Conservation (phyloP, 1,140 invertebrate species). For the Cherax destructor region DNA sequence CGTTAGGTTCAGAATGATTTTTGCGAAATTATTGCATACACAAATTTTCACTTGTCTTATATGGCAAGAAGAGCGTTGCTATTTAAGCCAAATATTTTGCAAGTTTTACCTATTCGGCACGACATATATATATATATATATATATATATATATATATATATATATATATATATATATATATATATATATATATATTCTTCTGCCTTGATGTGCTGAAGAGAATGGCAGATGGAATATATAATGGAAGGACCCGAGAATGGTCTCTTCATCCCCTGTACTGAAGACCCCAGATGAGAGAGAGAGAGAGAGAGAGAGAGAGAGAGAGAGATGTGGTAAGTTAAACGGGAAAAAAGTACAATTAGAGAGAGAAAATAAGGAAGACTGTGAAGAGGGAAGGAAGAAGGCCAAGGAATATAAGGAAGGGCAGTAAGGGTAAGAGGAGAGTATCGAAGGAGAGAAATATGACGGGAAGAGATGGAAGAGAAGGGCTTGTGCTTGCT, state of each 20-base stretch:
- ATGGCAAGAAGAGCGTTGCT: no score
- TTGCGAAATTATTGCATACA: no score
- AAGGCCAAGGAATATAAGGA: neutral
- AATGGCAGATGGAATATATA: neutral
- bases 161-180: neutral
- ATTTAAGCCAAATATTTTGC: no score
- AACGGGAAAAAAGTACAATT: no score
- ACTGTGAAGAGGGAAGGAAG: neutral
- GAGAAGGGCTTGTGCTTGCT: no score
- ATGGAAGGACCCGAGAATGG: neutral
- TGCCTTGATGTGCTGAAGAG: neutral
- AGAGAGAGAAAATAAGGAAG: conserved; percentile 16
- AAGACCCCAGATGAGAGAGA: neutral
- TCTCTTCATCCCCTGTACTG: neutral
- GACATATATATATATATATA: neutral
- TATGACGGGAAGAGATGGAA: neutral
- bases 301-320: conserved; percentile 16
- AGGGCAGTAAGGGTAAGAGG: neutral
- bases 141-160: neutral
- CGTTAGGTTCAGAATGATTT: no score
- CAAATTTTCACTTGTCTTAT: no score
- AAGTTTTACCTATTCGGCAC: no score
- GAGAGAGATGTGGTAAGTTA: neutral
- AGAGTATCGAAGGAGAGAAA: neutral
- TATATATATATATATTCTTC: neutral